Conservation (phyloP, 2,888 invertebrate genomes). For the Aphodius granarius region DNA sequence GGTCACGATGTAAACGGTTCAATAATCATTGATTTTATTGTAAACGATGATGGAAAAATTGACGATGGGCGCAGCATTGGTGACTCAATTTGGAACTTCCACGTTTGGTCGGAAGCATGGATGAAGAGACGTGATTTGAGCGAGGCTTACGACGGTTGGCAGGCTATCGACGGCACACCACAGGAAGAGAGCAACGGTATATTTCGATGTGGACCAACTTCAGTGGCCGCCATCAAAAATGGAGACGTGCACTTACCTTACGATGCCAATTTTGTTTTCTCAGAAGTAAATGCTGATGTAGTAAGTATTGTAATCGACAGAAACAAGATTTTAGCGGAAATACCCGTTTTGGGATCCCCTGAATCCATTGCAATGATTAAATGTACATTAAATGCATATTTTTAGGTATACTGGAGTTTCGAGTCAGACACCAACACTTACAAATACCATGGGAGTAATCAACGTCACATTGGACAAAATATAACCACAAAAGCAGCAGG, state of each 20-base stretch:
- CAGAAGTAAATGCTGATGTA: conserved; percentile 93
- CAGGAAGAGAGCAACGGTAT: conserved; percentile 82
- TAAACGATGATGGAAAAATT: conserved; percentile 56
- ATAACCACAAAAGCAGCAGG: conserved; percentile 84
- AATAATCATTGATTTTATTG: conserved; percentile 82
- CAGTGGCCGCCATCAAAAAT: conserved; percentile 77
- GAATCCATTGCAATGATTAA: no score
- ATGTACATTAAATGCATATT: conserved; percentile 24
- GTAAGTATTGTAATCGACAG: conserved; percentile 47
- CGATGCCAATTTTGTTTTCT: conserved; percentile 82
- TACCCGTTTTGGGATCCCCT: no score
- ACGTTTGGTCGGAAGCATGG: conserved; percentile 61
- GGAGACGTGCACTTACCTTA: conserved; percentile 82
- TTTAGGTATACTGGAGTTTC: conserved; percentile 76
- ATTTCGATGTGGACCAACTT: conserved; percentile 86
- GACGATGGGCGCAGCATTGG: neutral
- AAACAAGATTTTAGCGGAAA: neutral
- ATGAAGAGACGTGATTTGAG: conserved; percentile 59
- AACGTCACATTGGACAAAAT: conserved; percentile 68
- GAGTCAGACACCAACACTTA: conserved; percentile 66
- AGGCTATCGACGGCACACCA: conserved; percentile 88
- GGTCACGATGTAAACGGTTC: conserved; percentile 88
- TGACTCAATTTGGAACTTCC: conserved; percentile 61
- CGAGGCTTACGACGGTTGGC: conserved; percentile 83
- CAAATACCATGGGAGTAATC: conserved; percentile 61